These are phyloP conservation scores for Pantherophis guttatus DNA, from an alignment of 2,113 vertebrate species.

Conservation along the genomic window DNA sequence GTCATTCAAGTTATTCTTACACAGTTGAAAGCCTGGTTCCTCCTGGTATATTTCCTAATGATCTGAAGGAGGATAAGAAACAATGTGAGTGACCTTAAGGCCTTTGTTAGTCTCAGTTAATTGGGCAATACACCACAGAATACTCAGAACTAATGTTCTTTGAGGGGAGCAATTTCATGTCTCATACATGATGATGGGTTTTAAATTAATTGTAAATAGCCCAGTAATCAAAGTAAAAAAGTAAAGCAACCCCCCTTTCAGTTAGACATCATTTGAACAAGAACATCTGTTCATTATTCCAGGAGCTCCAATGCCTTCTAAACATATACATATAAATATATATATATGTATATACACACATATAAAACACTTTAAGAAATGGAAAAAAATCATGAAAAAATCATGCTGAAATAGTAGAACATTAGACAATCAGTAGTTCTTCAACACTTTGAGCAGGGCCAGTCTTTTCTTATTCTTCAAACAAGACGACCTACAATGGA, in stretches of 20 bases:
- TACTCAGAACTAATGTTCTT: constrained; percentile 4
- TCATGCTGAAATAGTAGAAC: background rate
- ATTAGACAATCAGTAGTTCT: constrained; percentile 3
- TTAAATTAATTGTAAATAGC: background rate
- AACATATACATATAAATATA: too few relatives aligned
- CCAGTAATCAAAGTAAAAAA: constrained; percentile 6
- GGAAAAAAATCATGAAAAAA: background rate
- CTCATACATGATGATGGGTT: background rate
- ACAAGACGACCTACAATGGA: background rate
- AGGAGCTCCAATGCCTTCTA: background rate
- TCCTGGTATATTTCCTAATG: constrained; percentile 10
- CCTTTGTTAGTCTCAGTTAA: constrained; percentile 3
- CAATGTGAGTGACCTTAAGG: constrained; percentile 4
- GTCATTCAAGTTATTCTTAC: background rate
- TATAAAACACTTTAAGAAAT: background rate
- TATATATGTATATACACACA: background rate
- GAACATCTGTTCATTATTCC: constrained; percentile 16
- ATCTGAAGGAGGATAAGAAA: background rate
- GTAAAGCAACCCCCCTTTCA: background rate
- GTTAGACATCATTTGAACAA: constrained; percentile 4
- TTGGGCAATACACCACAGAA: background rate
- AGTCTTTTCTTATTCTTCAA: background rate
- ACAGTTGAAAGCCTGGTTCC: constrained; percentile 8
- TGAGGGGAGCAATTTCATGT: constrained; percentile 18
- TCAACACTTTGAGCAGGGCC: background rate